A percentile compares a stretch with the other conserved stretches of the same genome.
Evolutionary conservation across 2,888 invertebrate genomes (phyloP).

Genomic region (Amphipyra berbera): DNA sequence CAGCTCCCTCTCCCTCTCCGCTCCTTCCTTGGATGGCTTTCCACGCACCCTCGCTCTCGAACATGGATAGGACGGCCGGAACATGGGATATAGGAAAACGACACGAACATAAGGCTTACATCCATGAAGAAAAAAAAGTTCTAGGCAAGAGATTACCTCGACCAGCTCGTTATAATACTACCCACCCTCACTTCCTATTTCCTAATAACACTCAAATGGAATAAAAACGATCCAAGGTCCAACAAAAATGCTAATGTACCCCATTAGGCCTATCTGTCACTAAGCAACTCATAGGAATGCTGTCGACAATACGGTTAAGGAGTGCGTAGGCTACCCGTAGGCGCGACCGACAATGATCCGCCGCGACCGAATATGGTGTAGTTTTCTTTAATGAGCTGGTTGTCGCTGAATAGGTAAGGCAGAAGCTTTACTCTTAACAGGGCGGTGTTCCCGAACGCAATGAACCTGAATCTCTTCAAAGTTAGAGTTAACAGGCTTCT

Average conservation of each 20-base stretch:
- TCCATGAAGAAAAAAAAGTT: too few relatives aligned
- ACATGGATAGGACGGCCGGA: too few relatives aligned
- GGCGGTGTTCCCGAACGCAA: too few relatives aligned
- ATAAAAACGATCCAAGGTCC: conserved; percentile 32
- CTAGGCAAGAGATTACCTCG: too few relatives aligned
- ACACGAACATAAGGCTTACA: too few relatives aligned
- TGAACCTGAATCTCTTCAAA: too few relatives aligned
- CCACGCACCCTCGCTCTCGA: too few relatives aligned
- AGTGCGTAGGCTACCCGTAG: conserved; percentile 54
- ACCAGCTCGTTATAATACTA: neutral
- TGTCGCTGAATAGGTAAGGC: neutral
- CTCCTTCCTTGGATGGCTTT: too few relatives aligned
- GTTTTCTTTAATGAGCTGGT: conserved; percentile 49
- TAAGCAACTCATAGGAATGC: conserved; percentile 49
- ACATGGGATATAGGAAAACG: too few relatives aligned
- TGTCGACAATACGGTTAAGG: conserved; percentile 48
- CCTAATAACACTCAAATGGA: conserved; percentile 14
- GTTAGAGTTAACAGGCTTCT: too few relatives aligned
- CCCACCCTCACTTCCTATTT: conserved; percentile 20
- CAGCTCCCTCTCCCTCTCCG: too few relatives aligned
- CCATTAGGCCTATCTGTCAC: conserved; percentile 47
- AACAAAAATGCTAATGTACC: conserved; percentile 32
- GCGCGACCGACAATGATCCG: conserved; percentile 54
- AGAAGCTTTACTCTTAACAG: conserved; percentile 22
- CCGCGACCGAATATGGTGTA: conserved; percentile 48